Conservation (phyloP, 2,888 invertebrate species). For the Diploptera punctata region DNA sequence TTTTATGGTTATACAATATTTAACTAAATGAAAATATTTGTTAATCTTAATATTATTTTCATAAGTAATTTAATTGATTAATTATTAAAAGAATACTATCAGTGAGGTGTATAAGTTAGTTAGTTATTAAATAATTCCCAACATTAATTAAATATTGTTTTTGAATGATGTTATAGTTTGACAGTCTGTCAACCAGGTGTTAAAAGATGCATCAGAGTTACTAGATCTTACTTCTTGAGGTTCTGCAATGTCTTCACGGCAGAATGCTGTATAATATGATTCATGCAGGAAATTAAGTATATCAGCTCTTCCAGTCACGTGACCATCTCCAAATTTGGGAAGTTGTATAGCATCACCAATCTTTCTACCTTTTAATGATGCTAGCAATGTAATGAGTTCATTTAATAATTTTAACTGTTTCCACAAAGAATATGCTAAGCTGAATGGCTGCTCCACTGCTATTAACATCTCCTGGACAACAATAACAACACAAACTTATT, state of each 20-base stretch:
- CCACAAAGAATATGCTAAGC: not conserved
- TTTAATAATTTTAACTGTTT: not conserved
- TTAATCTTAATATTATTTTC: too few relatives aligned
- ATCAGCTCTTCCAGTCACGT: not conserved
- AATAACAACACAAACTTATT: too few relatives aligned
- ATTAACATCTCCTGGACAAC: not conserved
- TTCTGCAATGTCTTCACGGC: not conserved
- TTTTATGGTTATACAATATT: too few relatives aligned
- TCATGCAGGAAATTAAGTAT: not conserved
- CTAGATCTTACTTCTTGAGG: slow-evolving; percentile 1
- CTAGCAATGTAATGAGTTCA: not conserved
- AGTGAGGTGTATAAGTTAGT: too few relatives aligned
- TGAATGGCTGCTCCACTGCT: not conserved
- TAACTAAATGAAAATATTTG: too few relatives aligned
- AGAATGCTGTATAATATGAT: not conserved
- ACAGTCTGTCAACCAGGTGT: too few relatives aligned
- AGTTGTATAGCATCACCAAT: not conserved
- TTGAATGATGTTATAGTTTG: too few relatives aligned
- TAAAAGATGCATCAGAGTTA: too few relatives aligned
- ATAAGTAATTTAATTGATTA: too few relatives aligned
- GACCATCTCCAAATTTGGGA: not conserved
- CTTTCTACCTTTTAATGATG: not conserved
- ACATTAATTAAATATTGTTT: too few relatives aligned
- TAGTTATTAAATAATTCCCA: too few relatives aligned
- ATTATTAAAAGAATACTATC: too few relatives aligned